A percentile compares a stretch with the other conserved stretches of the same genome.
Evolutionary conservation across 2,113 vertebrate species (phyloP).

Genomic region (Sterna hirundo): DNA sequence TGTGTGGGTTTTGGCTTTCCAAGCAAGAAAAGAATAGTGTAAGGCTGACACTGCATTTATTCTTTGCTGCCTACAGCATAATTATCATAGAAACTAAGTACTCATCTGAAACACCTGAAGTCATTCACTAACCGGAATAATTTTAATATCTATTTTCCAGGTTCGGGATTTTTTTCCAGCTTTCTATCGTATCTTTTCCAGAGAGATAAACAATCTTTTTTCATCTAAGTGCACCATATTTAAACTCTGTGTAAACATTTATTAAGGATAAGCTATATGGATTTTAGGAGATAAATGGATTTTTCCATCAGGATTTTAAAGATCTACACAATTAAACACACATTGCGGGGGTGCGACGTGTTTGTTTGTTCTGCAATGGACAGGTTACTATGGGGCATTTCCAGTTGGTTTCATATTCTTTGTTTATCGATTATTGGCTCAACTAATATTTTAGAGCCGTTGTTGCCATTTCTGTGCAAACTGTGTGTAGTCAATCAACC

Average conservation of each 20-base stretch:
- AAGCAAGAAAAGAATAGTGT: neutral
- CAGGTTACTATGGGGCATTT: neutral
- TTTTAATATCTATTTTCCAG: neutral
- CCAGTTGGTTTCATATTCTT: neutral
- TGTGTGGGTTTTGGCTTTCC: neutral
- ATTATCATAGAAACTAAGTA: neutral
- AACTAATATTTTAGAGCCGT: neutral
- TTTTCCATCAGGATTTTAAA: slow-evolving; percentile 13
- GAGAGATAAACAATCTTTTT: neutral
- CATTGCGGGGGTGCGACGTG: neutral
- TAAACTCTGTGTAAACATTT: neutral
- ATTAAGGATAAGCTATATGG: neutral
- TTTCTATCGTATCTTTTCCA: neutral
- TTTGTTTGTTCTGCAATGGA: neutral
- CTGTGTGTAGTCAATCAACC: neutral
- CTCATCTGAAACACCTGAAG: neutral
- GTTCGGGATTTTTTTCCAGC: neutral
- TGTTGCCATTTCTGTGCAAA: neutral
- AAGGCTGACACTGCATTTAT: neutral
- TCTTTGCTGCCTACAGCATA: neutral
- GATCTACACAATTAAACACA: neutral
- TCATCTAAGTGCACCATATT: neutral
- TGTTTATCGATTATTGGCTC: neutral
- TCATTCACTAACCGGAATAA: neutral
- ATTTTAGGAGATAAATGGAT: neutral